Evolutionary conservation across 2,797 vertebrate genomes (phyloP), one percentile per base, ranked within the genome.

Genomic region (Mus minutoides): DNA sequence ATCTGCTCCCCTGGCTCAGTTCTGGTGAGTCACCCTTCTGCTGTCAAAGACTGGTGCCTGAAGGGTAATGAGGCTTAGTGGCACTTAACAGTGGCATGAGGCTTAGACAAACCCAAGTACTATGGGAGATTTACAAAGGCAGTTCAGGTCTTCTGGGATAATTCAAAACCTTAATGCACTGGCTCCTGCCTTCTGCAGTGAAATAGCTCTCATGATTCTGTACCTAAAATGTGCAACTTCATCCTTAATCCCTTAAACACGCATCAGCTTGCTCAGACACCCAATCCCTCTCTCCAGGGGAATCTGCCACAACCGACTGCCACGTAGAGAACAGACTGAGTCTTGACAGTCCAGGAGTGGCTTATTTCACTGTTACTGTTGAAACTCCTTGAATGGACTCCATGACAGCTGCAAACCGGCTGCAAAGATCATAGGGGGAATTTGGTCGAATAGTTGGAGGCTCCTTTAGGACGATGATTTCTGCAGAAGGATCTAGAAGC

Each of bases 381-480:
- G 99, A 99, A 40, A 99, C 98, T 60, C 98, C 98, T 54, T 99
- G 99, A 54, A 99, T 99, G 94, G 99, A 99, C 98, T 99, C 99
- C 99, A 99, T 99, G 93, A 99, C 98, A 0, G 99, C 99, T 0
- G 99, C 99, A 79, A 99, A 99, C 2, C 99, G 99, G 97, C 99
- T 99, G 98, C 99, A 99, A 71, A 99, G 99, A 98, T 99, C 99
- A 0, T 99, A 99, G 0, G 99, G 99, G 21, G 99, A 99, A 97
- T 98, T 99, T 88, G 99, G 98, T 0, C 99, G 99, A 97, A 99
- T 99, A 97, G 99, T 99, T 1, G 99, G 99, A 0, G 99, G 99
- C 96, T 99, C 99, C 90, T 99, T 99, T 60, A 99, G 98, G 49
- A 99, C 98, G 0, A 99, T 98, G 40, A 98, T 98, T 93, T 99